Percentiles rank a stretch among this genome's conserved stretches.
phyloP scores from a whole-genome alignment of 2,113 vertebrate species.

The Poecile atricapillus region DNA sequence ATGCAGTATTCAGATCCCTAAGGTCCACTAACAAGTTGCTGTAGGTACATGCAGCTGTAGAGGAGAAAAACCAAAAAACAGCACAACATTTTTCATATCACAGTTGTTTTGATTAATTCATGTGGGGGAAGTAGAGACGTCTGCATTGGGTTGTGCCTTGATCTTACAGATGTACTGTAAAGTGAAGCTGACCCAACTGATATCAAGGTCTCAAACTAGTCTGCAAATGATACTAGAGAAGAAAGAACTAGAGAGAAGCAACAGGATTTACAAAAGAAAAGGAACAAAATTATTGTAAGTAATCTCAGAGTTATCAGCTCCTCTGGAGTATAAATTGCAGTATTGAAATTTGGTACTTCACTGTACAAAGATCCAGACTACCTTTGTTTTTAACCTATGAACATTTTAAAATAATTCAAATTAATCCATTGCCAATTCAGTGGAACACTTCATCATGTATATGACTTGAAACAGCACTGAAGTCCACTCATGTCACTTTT shows the following conservation, averaged over 20 bases:
- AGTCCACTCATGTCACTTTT: neutral
- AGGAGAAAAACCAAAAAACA: neutral
- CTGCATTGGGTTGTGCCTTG: neutral
- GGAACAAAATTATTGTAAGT: neutral
- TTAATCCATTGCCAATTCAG: neutral
- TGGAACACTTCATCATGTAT: neutral
- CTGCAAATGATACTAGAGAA: neutral
- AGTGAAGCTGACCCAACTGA: neutral
- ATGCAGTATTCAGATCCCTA: neutral
- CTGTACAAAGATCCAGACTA: neutral
- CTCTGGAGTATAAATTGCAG: neutral
- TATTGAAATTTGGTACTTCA: neutral
- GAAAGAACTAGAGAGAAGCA: neutral
- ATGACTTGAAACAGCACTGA: neutral
- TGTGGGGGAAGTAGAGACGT: neutral
- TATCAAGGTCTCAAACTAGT: neutral
- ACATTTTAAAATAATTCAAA: neutral
- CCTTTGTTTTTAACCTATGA: neutral
- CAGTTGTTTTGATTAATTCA: conserved; percentile 5
- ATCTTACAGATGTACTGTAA: neutral
- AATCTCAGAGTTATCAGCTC: neutral
- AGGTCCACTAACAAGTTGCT: conserved; percentile 40
- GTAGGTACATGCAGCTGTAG: neutral
- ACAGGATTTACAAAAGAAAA: neutral
- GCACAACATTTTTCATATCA: neutral